A percentile compares a stretch with the other conserved stretches of the same genome.
phyloP scores from a whole-genome alignment of 1,140 invertebrate species.

The Varroa destructor region DNA sequence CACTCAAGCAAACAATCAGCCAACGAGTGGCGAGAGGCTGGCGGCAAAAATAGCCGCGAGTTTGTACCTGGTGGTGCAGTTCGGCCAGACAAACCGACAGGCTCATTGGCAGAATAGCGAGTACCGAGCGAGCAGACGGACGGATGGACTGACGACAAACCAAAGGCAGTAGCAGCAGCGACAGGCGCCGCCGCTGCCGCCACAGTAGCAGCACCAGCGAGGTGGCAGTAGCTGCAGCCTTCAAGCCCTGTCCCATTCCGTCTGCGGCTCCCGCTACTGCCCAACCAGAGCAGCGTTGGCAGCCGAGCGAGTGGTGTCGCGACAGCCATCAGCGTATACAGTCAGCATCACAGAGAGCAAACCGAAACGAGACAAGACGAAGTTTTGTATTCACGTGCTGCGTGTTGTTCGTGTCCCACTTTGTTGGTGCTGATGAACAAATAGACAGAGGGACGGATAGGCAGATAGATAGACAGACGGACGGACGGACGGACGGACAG shows the following conservation, averaged over 20 bases:
- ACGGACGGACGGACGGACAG: too few relatives aligned
- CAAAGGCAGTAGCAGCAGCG: neutral
- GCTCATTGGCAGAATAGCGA: neutral
- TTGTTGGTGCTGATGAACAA: too few relatives aligned
- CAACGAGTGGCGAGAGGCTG: neutral
- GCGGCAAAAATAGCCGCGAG: neutral
- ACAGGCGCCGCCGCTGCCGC: neutral
- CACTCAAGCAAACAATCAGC: neutral
- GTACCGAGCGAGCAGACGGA: conserved; percentile 27
- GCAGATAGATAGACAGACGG: too few relatives aligned
- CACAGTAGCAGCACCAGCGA: neutral
- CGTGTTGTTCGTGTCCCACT: too few relatives aligned
- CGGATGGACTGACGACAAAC: neutral
- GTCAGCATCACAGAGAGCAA: too few relatives aligned
- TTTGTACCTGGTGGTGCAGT: neutral
- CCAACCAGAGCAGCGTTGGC: neutral
- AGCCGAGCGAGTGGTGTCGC: neutral
- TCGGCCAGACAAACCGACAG: conserved; percentile 29
- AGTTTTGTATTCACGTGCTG: too few relatives aligned
- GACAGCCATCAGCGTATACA: too few relatives aligned
- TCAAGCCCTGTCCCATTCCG: neutral
- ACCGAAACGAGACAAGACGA: too few relatives aligned
- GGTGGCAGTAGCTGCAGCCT: neutral
- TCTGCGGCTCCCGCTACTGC: neutral
- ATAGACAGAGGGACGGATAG: too few relatives aligned